Evolutionary conservation across 2,888 invertebrate species (phyloP), one percentile per base, ranked within the genome.

Genomic region (Coleophora deauratella): DNA sequence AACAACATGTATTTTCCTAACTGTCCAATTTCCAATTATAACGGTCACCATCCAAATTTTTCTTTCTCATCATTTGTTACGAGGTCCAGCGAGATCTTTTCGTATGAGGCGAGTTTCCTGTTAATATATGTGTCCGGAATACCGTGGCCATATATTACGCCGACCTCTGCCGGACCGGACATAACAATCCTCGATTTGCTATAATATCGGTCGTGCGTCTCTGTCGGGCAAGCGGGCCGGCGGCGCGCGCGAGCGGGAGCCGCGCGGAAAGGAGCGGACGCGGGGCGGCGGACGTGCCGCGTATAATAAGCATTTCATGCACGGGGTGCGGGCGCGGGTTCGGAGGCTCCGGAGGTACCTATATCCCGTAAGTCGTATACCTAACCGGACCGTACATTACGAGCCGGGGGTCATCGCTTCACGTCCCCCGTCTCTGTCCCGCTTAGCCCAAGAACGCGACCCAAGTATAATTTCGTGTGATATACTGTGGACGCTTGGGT

Each of bases 281-380:
- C 77, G 71, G 21, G 75, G 76, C 69, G 67, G 63, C 58, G 63
- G 74, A 86, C 86, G 87, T 86, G 87, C 86, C 86, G 80, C 81
- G 87, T 85, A 87, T 86, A 86, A 87, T 87, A 87, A 87, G 86
- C 86, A 87, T 85, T 86, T 88, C 88, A 88, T 88, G 88, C 87
- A 85, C 74, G 81, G 82, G 86, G 75, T 59, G 74, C 65, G 74
- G 59, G 74, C 65, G 74, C 72, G 75, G 77, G 76, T 66, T 68
- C 60, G 60, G 68, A 67, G 71, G 74, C 67, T 73, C 74, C 75
- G 77, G 78, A 76, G 72, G 74, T 79, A 82, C 82, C 80, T 75
- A 79, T 77, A 79, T 77, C 73, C 80, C 78, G 84, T 82, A 82
- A 85, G 84, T 81, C 81, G 82, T 80, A 78, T 82, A 85, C 85